Evolutionary conservation across 2,888 invertebrate genomes (phyloP), one percentile per base, ranked within the genome.

Genomic region (Harpalus rubripes): DNA sequence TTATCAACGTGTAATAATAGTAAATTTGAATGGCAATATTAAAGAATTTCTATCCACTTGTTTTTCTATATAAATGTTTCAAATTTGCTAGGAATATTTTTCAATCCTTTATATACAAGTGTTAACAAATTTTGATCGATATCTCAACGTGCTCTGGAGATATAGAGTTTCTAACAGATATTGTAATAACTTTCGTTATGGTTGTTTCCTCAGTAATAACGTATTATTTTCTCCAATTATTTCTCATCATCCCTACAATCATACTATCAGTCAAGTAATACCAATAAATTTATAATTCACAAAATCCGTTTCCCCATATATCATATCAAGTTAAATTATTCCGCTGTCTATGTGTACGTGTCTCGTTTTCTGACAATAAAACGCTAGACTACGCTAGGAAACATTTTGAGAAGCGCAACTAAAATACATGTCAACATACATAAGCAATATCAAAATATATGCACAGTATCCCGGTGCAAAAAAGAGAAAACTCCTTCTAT

Each of bases 391-490:
- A 32, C 32, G 32, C 32, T 32, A 32, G 44, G 44, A 52, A 52
- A 52, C 44, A 52, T 52, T 52, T 52, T 52, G 8, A 52, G 44
- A 52, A 52, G 44, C 44, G 44, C 44, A 52, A 52, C 44, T 52
- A 52, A 52, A 52, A 52, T 52, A 52, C 44, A 52, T 52, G 44
- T 52, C 44, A 52, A 52, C 44, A 52, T 52, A 52, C 44, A 52
- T 52, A 52, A 52, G 44, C 44, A 52, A 52, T 52, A 52, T 52
- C 59, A 59, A 26, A 63, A 63, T 63, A 63, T 63, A 63, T 63
- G 63, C 63, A 26, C 26, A 63, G 59, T 18, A 15, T 15, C 59
- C 59, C 18, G 16, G 16, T 16, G 15, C 7, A 59, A 59, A 15
- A 15, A 59, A 59, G 16, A 59, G 16, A 16, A 59, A 59, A 59